Evolutionary conservation across 2,797 vertebrate genomes (phyloP).

Genomic region (Numenius phaeopus): DNA sequence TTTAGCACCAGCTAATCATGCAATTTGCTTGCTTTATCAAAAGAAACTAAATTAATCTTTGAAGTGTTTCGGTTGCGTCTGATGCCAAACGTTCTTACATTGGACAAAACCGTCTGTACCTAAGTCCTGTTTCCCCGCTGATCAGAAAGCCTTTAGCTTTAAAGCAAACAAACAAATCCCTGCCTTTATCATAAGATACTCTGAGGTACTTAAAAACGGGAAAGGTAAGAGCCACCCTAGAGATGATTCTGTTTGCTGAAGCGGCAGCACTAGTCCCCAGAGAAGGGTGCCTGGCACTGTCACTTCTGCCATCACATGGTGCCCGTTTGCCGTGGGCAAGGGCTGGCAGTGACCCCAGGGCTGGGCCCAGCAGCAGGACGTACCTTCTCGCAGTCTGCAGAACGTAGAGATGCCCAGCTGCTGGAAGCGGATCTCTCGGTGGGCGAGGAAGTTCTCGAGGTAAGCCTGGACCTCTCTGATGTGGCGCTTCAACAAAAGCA

Average conservation of each 20-base stretch:
- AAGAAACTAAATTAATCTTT: neutral
- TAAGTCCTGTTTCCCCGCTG: neutral
- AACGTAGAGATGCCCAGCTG: conserved; percentile 71
- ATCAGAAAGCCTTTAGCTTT: neutral
- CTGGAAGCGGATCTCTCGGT: conserved; percentile 75
- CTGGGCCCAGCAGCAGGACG: neutral
- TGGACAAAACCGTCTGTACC: neutral
- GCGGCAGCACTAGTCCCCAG: neutral
- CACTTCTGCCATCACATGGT: neutral
- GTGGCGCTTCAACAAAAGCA: conserved; percentile 43
- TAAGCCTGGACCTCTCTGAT: conserved; percentile 57
- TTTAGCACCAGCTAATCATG: neutral
- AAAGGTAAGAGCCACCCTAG: neutral
- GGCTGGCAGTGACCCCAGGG: neutral
- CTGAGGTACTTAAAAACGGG: neutral
- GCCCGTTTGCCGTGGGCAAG: neutral
- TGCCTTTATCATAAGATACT: neutral
- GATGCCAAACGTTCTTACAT: neutral
- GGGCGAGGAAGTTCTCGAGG: conserved; percentile 66
- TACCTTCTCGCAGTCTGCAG: conserved; percentile 72
- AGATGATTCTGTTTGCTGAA: neutral
- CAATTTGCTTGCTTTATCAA: neutral
- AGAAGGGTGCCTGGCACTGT: fast-evolving
- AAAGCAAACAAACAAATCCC: neutral
- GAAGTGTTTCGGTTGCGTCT: neutral